phyloP scores from a whole-genome alignment of 2,113 vertebrate species.

The Passer domesticus region DNA sequence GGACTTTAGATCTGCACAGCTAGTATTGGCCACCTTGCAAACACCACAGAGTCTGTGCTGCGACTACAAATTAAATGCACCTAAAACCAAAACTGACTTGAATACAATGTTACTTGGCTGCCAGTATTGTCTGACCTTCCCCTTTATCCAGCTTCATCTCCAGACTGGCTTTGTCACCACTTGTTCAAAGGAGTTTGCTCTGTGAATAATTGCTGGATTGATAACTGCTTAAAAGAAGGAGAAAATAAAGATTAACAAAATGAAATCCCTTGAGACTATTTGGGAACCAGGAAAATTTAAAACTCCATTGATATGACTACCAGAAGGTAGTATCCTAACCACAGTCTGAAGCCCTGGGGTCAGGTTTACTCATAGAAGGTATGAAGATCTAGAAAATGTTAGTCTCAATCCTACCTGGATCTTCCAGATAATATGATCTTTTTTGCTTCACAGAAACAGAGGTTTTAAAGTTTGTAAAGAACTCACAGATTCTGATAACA shows the following conservation, averaged over 20 bases:
- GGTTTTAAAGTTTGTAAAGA: not conserved
- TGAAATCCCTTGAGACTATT: not conserved
- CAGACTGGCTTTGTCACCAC: not conserved
- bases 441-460: not conserved
- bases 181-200: not conserved
- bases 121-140: not conserved
- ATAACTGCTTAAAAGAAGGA: not conserved
- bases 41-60: not conserved
- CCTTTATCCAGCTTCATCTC: not conserved
- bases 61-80: not conserved
- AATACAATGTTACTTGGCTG: not conserved
- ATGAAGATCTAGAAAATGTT: not conserved
- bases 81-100: not conserved
- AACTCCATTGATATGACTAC: fast-evolving
- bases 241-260: not conserved
- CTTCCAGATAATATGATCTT: not conserved
- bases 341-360: not conserved
- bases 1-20: not conserved
- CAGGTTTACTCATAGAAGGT: not conserved
- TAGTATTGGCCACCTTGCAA: not conserved
- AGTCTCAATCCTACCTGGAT: not conserved
- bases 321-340: not conserved
- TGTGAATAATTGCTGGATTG: not conserved
- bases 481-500: not conserved
- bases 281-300: not conserved